Evolutionary conservation across 2,888 invertebrate species (phyloP), one percentile per base, ranked within the genome.

Genomic region (Deroplatys truncata): DNA sequence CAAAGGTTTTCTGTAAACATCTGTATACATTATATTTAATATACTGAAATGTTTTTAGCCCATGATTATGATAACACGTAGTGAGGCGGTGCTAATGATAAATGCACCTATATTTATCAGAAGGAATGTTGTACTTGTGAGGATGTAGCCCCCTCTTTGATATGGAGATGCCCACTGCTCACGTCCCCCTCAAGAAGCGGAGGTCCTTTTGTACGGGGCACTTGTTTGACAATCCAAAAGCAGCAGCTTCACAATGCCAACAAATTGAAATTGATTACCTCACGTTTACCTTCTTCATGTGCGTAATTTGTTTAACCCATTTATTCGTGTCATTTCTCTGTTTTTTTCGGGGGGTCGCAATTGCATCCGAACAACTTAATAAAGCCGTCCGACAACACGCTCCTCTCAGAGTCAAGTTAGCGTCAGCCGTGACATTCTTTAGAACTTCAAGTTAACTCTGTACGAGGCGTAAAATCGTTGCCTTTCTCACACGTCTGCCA

Each of bases 261-360:
- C 84, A 84, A 84, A 84, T 84, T 84, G 84, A 84, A 84, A 84
- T 29, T 84, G 84, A 84, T 84, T 31, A 84, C 84, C 35, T 84
- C 25, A 35, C 29, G 29, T 25, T 25, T 35, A 84, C 84, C 84
- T 29, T 28, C n/a, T 28, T 28, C 84, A 72, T 72, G 56, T 72
- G 56, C 56, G 56, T 25, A 72, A 72, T 72, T 72, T 72, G 56
- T 72, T 72, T 20, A 72, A 72, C 56, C 25, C 56, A 72, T 72
- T 72, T 72, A 25, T 72, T 72, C 56, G 16, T 72, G 56, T 72
- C 56, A 72, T 72, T 72, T 72, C 56, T 72, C 56, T 25, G 56
- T 16, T 72, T 72, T 72, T 72, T 72, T 72, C 20, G 56, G 56
- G 20, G 49, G 20, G 56, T 20, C 56, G 56, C 56, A 72, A 72